Conservation (phyloP, 2,113 vertebrate genomes). For the Dipodomys merriami region DNA sequence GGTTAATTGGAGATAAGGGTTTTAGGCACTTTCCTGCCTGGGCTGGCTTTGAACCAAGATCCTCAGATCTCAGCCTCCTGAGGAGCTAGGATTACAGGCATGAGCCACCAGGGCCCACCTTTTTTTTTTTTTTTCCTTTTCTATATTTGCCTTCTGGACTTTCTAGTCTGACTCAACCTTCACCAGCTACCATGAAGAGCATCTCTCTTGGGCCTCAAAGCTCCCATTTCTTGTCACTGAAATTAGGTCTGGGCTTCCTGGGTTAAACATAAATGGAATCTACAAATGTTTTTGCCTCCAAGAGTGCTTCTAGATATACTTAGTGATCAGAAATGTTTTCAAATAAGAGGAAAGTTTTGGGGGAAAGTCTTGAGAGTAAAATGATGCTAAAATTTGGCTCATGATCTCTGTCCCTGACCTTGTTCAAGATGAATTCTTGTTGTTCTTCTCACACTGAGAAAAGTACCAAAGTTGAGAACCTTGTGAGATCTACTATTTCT, state of each 20-base stretch:
- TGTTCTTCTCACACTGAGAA: constrained; percentile 59
- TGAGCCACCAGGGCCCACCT: too few species aligned
- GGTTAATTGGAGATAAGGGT: too few species aligned
- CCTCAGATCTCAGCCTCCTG: too few species aligned
- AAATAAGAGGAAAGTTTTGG: constrained; percentile 36
- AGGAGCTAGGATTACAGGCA: too few species aligned
- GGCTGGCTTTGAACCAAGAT: too few species aligned
- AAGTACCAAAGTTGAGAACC: constrained; percentile 53
- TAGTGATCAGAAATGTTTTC: constrained; percentile 34
- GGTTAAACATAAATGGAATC: constrained; percentile 59
- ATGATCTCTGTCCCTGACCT: constrained; percentile 45
- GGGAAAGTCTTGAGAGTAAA: not conserved
- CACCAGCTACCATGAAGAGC: not conserved
- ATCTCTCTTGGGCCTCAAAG: constrained; percentile 10
- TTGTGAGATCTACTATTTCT: constrained; percentile 60
- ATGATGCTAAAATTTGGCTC: not conserved
- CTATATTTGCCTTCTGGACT: not conserved
- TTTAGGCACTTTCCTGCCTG: too few species aligned
- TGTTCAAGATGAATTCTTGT: constrained; percentile 34
- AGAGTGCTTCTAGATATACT: constrained; percentile 51
- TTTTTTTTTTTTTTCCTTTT: not conserved
- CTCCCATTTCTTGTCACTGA: constrained; percentile 38
- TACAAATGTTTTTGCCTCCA: constrained; percentile 46
- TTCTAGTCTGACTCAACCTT: not conserved
- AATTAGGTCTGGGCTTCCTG: constrained; percentile 60